Evolutionary conservation across 2,888 invertebrate genomes (phyloP).

Genomic region (Drosophila koepferae): DNA sequence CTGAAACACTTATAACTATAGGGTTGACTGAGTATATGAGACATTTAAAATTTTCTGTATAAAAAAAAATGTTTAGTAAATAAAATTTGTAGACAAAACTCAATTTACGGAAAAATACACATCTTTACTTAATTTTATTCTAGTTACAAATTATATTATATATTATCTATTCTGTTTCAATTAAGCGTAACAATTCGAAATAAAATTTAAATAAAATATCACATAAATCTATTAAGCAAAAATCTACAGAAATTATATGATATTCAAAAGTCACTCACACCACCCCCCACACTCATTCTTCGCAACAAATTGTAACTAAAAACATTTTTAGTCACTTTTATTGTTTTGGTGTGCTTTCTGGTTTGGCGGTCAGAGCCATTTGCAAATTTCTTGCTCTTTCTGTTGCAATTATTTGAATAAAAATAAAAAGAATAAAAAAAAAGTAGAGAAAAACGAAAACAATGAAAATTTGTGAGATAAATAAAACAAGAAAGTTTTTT

Average conservation of each 20-base stretch:
- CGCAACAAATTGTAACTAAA: conserved; percentile 17
- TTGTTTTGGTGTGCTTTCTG: conserved; percentile 29
- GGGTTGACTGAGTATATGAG: no score
- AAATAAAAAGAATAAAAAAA: neutral
- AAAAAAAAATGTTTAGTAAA: no score
- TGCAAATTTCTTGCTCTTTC: conserved; percentile 20
- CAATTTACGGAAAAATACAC: no score
- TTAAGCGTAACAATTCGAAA: neutral
- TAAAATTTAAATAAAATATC: neutral
- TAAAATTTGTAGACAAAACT: no score
- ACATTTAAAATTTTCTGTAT: no score
- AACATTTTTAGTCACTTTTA: conserved; percentile 26
- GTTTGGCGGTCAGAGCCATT: conserved; percentile 41
- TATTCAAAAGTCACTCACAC: neutral
- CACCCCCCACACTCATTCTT: neutral
- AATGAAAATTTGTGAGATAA: conserved; percentile 33
- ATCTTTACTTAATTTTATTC: no score
- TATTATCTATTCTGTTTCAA: no score
- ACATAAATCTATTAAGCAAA: neutral
- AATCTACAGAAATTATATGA: no score
- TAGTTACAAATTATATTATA: no score
- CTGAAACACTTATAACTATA: no score
- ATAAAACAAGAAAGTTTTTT: conserved; percentile 36
- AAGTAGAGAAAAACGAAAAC: conserved; percentile 1
- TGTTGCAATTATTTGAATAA: conserved; percentile 30